These are phyloP conservation scores for Cnemophilus loriae DNA, from an alignment of 2,113 vertebrate species.

Conservation along the genomic window DNA sequence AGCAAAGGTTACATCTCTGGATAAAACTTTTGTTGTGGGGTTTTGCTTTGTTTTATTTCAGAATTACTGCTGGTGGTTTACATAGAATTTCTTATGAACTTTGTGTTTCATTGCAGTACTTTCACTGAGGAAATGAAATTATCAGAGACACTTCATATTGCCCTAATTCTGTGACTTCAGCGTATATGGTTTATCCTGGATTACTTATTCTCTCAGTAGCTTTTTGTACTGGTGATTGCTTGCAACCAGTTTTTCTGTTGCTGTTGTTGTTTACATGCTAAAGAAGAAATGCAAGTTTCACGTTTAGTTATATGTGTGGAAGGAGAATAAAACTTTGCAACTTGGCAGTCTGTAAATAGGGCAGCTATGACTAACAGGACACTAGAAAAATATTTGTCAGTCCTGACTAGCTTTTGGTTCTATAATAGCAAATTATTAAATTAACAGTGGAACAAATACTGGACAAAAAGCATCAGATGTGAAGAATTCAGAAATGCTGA, in stretches of 20 bases:
- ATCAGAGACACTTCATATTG: neutral
- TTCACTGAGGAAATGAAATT: neutral
- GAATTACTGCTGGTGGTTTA: neutral
- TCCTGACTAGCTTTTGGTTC: neutral
- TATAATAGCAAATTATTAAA: neutral
- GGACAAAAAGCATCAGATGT: neutral
- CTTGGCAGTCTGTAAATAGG: neutral
- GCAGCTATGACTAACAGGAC: neutral
- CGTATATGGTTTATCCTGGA: neutral
- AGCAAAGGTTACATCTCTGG: neutral
- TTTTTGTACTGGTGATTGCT: neutral
- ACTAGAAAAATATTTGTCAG: neutral
- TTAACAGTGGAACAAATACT: neutral
- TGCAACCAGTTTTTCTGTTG: neutral
- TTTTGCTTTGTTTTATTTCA: neutral
- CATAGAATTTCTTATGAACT: neutral
- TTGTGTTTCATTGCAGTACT: neutral
- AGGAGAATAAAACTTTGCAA: neutral
- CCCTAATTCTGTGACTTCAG: neutral
- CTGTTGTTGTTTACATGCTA: neutral
- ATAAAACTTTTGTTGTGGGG: neutral
- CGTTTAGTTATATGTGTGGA: neutral
- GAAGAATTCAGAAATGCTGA: neutral
- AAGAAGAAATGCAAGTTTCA: neutral
- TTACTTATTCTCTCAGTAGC: neutral